These are phyloP conservation scores for Sacculina carcini DNA, from an alignment of 2,888 invertebrate genomes.

Conservation along the genomic window DNA sequence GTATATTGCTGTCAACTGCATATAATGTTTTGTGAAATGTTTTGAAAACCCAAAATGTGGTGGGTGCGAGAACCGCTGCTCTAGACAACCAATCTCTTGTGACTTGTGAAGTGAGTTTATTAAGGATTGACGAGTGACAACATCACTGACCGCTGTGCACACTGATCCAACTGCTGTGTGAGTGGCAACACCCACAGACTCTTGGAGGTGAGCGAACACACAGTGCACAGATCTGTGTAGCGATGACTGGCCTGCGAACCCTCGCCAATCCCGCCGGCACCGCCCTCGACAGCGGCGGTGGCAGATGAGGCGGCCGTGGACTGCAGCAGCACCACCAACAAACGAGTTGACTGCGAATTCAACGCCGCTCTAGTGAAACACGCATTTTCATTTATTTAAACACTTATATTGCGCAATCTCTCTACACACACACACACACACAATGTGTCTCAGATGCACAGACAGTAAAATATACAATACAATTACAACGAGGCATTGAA, in stretches of 20 bases:
- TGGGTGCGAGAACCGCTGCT: too few species aligned
- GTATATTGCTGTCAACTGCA: too few species aligned
- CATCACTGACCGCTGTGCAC: not conserved
- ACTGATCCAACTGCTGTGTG: constrained; percentile 36
- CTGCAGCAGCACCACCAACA: constrained; percentile 75
- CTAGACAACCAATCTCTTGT: too few species aligned
- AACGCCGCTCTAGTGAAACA: constrained; percentile 13
- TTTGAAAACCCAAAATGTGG: too few species aligned
- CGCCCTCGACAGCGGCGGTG: constrained; percentile 49
- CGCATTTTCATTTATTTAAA: not conserved
- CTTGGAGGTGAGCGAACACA: constrained; percentile 75
- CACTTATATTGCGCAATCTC: too few species aligned
- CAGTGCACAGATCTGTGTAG: constrained; percentile 63
- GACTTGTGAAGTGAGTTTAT: too few species aligned
- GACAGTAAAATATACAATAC: too few species aligned
- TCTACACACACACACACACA: too few species aligned
- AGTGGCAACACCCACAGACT: constrained; percentile 66
- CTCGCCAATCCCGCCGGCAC: constrained; percentile 55
- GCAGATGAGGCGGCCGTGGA: constrained; percentile 32
- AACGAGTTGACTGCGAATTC: constrained; percentile 22
- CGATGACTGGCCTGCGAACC: constrained; percentile 66
- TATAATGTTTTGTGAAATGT: too few species aligned
- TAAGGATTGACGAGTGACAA: not conserved
- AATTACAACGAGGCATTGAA: too few species aligned
- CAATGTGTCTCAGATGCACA: too few species aligned